Conservation (phyloP, 1,140 invertebrate species). For the Philotrypesis tridentata region DNA sequence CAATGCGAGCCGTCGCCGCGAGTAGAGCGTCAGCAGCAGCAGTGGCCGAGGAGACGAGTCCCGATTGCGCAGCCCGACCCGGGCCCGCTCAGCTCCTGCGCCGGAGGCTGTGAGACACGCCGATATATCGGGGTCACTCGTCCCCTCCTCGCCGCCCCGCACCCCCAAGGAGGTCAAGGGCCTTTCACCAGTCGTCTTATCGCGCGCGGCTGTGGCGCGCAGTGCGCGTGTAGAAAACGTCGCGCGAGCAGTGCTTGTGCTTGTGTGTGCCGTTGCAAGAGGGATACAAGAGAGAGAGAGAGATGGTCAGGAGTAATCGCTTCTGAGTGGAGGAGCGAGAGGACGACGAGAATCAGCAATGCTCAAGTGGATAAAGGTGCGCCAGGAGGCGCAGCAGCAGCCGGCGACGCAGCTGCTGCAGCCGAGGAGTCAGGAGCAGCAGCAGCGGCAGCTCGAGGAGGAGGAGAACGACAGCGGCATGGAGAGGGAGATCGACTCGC, state of each 20-base stretch:
- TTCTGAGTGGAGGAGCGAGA: background rate
- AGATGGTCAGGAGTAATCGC: background rate
- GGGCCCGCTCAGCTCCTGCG: background rate
- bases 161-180: slow-evolving; percentile 36
- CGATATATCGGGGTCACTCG: background rate
- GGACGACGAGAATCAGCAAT: slow-evolving; percentile 50
- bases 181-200: slow-evolving; percentile 7
- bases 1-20: background rate
- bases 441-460: slow-evolving; percentile 44
- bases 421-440: slow-evolving; percentile 19
- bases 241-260: background rate
- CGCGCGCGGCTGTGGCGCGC: background rate
- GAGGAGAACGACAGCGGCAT: slow-evolving; percentile 69
- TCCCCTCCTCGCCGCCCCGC: too few species aligned
- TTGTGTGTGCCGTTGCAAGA: background rate
- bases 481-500: slow-evolving; percentile 69
- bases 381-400: slow-evolving; percentile 61
- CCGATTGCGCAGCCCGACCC: too few species aligned
- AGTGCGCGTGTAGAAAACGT: too few species aligned
- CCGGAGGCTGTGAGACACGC: background rate
- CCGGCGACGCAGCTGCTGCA: slow-evolving; percentile 51
- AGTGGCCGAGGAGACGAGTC: too few species aligned
- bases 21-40: background rate
- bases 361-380: slow-evolving; percentile 73
- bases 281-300: background rate